Evolutionary conservation across 2,797 vertebrate genomes (phyloP).

Genomic region (Chiroxiphia lanceolata): DNA sequence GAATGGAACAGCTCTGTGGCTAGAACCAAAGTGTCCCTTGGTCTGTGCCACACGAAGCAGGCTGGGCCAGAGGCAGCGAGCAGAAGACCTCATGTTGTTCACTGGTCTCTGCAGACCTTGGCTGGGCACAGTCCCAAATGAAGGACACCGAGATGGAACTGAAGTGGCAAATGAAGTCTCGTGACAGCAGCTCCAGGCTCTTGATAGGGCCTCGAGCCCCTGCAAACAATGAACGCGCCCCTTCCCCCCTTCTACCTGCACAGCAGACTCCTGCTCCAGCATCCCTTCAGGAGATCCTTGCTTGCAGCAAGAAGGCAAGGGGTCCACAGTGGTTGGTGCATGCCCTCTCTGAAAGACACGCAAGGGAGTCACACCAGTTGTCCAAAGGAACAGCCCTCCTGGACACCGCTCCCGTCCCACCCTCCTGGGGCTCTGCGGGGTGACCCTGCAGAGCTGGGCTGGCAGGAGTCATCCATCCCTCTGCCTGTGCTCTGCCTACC

Average conservation of each 20-base stretch:
- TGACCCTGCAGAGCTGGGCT: neutral
- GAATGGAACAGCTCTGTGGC: neutral
- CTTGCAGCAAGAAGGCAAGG: constrained; percentile 70
- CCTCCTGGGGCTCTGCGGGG: neutral
- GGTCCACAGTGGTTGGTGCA: constrained; percentile 59
- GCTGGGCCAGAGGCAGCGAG: neutral
- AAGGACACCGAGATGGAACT: constrained; percentile 9
- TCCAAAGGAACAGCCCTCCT: constrained; percentile 41
- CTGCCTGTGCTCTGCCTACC: neutral
- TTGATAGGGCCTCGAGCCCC: neutral
- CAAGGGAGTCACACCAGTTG: constrained; percentile 51
- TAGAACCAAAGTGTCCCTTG: neutral
- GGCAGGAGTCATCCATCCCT: neutral
- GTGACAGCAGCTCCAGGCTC: constrained; percentile 22
- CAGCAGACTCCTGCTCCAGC: constrained; percentile 66
- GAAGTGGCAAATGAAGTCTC: constrained; percentile 27
- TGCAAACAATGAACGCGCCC: constrained; percentile 28
- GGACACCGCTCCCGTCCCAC: constrained; percentile 35
- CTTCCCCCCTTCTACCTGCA: constrained; percentile 65
- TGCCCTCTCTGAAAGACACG: constrained; percentile 69
- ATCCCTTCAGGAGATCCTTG: constrained; percentile 70
- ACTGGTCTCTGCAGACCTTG: neutral
- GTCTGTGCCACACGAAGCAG: neutral
- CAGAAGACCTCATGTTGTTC: neutral
- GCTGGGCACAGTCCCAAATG: neutral